These are phyloP conservation scores for Callocephalon fimbriatum DNA, from an alignment of 2,113 vertebrate genomes.

Conservation along the genomic window DNA sequence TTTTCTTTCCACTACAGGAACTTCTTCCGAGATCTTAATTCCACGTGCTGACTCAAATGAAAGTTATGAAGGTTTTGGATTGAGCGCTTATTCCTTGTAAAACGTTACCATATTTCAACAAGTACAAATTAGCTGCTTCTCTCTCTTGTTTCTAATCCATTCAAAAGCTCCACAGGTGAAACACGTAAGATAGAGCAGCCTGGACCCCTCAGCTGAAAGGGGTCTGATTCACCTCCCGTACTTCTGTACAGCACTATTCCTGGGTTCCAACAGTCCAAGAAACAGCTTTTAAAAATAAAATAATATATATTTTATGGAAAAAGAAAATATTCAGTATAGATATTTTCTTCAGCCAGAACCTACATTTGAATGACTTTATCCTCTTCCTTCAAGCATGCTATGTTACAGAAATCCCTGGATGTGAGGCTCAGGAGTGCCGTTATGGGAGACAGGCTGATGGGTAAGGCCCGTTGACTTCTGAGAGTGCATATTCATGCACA, in stretches of 20 bases:
- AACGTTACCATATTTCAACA: not conserved
- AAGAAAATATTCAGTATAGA: not conserved
- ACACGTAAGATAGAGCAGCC: not conserved
- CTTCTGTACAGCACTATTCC: not conserved
- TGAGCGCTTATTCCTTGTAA: not conserved
- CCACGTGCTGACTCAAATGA: not conserved
- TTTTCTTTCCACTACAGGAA: not conserved
- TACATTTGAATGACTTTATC: not conserved
- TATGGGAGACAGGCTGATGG: rapidly evolving
- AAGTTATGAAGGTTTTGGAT: not conserved
- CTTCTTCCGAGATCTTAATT: not conserved
- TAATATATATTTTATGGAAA: not conserved
- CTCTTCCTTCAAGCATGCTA: not conserved
- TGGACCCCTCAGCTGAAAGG: not conserved
- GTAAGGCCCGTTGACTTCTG: not conserved
- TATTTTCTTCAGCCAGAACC: not conserved
- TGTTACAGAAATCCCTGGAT: not conserved
- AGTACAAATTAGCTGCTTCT: not conserved
- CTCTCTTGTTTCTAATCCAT: not conserved
- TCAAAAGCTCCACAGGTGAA: not conserved
- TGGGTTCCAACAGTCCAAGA: not conserved
- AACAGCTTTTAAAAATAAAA: not conserved
- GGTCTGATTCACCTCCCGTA: not conserved
- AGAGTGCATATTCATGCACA: not conserved
- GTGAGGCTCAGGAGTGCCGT: rapidly evolving